Percentiles rank a stretch among this genome's conserved stretches.
phyloP scores from a whole-genome alignment of 2,888 invertebrate genomes.

The Oxystoma pomonae region DNA sequence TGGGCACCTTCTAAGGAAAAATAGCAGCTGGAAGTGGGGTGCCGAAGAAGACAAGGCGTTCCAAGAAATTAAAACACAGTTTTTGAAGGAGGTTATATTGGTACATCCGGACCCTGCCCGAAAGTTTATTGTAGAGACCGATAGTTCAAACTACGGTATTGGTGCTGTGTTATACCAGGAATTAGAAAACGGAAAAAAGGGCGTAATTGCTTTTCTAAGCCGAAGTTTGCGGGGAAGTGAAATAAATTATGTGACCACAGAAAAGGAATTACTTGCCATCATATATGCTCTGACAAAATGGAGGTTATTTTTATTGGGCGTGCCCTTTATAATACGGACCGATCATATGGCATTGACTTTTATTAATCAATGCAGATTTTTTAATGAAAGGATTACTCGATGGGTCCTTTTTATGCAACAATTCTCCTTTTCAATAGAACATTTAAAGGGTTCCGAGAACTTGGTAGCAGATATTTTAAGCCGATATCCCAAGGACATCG shows the following conservation, averaged over 20 bases:
- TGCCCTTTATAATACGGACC: neutral
- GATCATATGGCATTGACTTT: no score
- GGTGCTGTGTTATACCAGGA: constrained; percentile 1
- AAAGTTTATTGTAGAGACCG: no score
- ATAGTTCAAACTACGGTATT: no score
- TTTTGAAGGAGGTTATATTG: neutral
- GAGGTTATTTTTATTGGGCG: neutral
- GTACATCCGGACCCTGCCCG: no score
- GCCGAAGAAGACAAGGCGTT: constrained; percentile 15
- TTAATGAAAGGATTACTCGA: constrained; percentile 5
- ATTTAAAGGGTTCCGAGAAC: neutral
- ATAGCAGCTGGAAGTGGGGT: constrained; percentile 23
- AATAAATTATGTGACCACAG: neutral
- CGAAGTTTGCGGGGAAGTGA: neutral
- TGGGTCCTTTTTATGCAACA: neutral
- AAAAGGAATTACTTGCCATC: constrained; percentile 1
- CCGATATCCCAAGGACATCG: no score
- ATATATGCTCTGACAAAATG: neutral
- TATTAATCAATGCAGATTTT: constrained; percentile 1
- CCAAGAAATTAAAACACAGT: constrained; percentile 19
- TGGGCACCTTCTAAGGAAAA: constrained; percentile 19
- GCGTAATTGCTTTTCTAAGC: constrained; percentile 21
- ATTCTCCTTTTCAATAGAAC: neutral
- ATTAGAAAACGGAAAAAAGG: neutral
- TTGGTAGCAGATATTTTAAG: neutral